phyloP scores from a whole-genome alignment of 2,888 invertebrate genomes.

The Asteroscopus sphinx region DNA sequence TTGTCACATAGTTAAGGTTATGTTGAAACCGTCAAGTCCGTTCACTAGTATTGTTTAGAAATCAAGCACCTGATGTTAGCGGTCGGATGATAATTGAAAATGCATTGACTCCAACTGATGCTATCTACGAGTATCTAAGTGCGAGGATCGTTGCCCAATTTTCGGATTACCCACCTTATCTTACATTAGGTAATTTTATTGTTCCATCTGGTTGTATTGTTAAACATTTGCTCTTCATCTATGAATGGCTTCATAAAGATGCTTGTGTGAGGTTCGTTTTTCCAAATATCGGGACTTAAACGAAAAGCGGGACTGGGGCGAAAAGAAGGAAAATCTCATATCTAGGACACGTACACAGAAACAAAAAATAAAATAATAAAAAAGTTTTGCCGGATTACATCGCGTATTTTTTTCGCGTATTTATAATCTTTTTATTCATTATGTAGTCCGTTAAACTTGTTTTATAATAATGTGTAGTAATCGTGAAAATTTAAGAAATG shows the following conservation, averaged over 20 bases:
- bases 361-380: too few relatives aligned
- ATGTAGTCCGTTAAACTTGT: too few relatives aligned
- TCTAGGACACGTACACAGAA: too few relatives aligned
- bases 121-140: constrained; percentile 49
- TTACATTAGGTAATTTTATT: constrained; percentile 60
- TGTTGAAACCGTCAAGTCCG: constrained; percentile 49
- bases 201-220: constrained; percentile 40
- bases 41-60: constrained; percentile 78
- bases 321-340: too few relatives aligned
- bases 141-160: constrained; percentile 46
- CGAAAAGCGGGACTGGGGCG: too few relatives aligned
- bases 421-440: too few relatives aligned
- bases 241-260: constrained; percentile 39
- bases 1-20: constrained; percentile 21
- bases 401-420: too few relatives aligned
- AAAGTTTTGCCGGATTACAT: too few relatives aligned
- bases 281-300: too few relatives aligned
- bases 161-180: constrained; percentile 40
- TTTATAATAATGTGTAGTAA: too few relatives aligned
- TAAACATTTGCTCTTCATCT: constrained; percentile 15
- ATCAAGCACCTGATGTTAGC: constrained; percentile 70
- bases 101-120: constrained; percentile 64
- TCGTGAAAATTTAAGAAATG: too few relatives aligned
- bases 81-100: constrained; percentile 79
- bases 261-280: background rate